phyloP scores from a whole-genome alignment of 2,888 invertebrate species.

The Leptinotarsa haldemani region DNA sequence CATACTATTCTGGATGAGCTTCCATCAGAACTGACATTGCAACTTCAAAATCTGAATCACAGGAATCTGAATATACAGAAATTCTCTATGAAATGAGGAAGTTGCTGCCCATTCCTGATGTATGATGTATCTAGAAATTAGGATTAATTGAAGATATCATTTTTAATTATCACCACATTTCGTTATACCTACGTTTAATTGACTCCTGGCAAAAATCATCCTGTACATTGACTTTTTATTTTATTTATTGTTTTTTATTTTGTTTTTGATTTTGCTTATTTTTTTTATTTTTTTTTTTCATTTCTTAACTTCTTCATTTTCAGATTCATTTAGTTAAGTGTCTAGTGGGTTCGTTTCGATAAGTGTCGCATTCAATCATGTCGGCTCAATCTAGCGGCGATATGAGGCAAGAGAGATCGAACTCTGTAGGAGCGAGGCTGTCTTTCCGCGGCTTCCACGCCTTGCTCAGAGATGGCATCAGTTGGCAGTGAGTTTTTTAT shows the following conservation, averaged over 20 bases:
- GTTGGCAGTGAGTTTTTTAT: constrained; percentile 60
- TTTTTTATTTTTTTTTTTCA: constrained; percentile 28
- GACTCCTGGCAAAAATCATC: too few relatives aligned
- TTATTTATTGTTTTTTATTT: constrained; percentile 15
- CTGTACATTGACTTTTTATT: background rate
- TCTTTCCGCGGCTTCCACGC: constrained; percentile 61
- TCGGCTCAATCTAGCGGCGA: constrained; percentile 62
- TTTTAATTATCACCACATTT: too few relatives aligned
- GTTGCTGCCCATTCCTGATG: too few relatives aligned
- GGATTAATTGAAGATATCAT: too few relatives aligned
- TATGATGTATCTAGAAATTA: too few relatives aligned
- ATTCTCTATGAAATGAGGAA: too few relatives aligned
- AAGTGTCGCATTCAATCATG: constrained; percentile 49
- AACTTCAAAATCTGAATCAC: too few relatives aligned
- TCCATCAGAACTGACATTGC: too few relatives aligned
- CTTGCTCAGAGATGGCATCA: constrained; percentile 62
- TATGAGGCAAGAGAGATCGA: constrained; percentile 60
- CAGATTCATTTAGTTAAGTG: constrained; percentile 37
- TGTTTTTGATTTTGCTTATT: constrained; percentile 22
- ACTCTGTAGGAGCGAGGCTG: constrained; percentile 59
- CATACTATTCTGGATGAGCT: too few relatives aligned
- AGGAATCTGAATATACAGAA: too few relatives aligned
- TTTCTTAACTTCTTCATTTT: constrained; percentile 38
- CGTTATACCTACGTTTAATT: too few relatives aligned
- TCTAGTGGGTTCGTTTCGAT: constrained; percentile 25